Conservation (phyloP, 2,113 vertebrate species). For the Hiodon tergisus region DNA sequence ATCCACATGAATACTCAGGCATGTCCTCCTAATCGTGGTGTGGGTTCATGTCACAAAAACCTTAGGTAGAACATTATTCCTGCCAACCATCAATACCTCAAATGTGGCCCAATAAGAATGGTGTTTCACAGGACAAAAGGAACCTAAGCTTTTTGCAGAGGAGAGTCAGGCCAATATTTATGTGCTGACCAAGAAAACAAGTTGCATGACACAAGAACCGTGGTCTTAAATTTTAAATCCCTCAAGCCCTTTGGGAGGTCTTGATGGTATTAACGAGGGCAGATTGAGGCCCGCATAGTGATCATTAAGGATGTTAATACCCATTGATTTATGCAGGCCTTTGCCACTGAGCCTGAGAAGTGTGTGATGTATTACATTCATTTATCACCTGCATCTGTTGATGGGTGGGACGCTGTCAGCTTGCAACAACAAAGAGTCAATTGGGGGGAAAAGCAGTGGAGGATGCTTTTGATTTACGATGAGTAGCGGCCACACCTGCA, state of each 20-base stretch:
- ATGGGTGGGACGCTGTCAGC: not conserved
- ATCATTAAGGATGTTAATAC: constrained; percentile 35
- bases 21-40: too few species aligned
- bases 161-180: not conserved
- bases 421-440: constrained; percentile 31
- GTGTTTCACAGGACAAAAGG: not conserved
- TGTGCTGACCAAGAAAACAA: not conserved
- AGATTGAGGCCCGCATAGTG: not conserved
- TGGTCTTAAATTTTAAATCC: constrained; percentile 6
- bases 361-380: constrained; percentile 19
- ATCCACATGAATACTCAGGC: too few species aligned
- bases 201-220: not conserved
- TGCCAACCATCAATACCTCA: not conserved
- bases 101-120: constrained; percentile 13
- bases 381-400: constrained; percentile 16
- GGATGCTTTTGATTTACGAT: constrained; percentile 15
- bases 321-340: constrained; percentile 40
- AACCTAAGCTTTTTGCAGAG: not conserved
- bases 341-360: not conserved
- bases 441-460: constrained; percentile 11
- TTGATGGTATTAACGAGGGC: constrained; percentile 20
- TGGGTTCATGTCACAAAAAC: too few species aligned
- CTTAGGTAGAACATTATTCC: not conserved
- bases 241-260: constrained; percentile 4
- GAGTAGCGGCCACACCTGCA: not conserved